Percentiles rank a stretch among this genome's conserved stretches.
Conservation (phyloP, 1,140 invertebrate species). For the Pinna nobilis region DNA sequence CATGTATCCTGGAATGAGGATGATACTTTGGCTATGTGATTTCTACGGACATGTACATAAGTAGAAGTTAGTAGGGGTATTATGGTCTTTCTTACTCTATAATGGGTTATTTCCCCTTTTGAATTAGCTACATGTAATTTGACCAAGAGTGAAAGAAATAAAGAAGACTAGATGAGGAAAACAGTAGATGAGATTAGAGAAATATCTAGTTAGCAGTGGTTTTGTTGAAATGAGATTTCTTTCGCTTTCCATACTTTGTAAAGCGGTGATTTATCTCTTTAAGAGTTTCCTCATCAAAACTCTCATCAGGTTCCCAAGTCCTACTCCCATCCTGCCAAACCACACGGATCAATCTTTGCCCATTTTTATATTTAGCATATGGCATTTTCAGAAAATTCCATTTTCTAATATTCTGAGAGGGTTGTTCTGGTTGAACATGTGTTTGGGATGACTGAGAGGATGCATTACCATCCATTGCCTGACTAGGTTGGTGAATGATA, state of each 20-base stretch:
- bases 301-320: conserved; percentile 38
- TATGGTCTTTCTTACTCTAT: background rate
- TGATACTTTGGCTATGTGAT: too few species aligned
- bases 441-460: background rate
- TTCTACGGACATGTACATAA: background rate
- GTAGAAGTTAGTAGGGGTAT: background rate
- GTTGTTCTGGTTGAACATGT: background rate
- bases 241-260: conserved; percentile 14
- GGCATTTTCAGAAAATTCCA: conserved; percentile 5
- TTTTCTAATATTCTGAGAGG: background rate
- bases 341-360: background rate
- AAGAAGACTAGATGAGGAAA: background rate
- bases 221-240: conserved; percentile 1
- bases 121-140: background rate
- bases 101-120: background rate
- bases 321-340: conserved; percentile 1
- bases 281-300: conserved; percentile 25
- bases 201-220: background rate
- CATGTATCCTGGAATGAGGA: too few species aligned
- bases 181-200: background rate
- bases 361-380: conserved; percentile 11
- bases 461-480: background rate
- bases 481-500: background rate
- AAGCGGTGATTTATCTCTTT: conserved; percentile 17
- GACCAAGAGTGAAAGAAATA: background rate